These are phyloP conservation scores for Xylocampa areola DNA, from an alignment of 2,888 invertebrate species.

Conservation along the genomic window DNA sequence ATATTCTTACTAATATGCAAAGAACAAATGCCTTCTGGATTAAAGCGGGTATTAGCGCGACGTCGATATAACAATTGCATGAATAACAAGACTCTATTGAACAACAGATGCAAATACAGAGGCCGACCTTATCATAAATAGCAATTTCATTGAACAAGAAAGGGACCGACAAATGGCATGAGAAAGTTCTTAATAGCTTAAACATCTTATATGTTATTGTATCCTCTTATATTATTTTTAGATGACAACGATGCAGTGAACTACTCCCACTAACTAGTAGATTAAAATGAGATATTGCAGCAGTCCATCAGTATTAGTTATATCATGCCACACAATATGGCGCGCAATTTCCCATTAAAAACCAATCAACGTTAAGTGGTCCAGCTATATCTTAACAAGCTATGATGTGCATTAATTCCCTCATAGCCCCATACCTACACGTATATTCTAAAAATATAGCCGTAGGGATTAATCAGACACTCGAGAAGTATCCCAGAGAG, in stretches of 20 bases:
- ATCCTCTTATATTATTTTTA: conserved; percentile 8
- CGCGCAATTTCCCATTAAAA: conserved; percentile 62
- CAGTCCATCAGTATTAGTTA: conserved; percentile 37
- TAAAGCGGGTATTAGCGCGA: neutral
- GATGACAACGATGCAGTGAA: conserved; percentile 17
- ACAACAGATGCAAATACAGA: conserved; percentile 45
- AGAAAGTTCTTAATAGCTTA: conserved; percentile 26
- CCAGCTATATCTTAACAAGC: conserved; percentile 58
- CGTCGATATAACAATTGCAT: neutral
- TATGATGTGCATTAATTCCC: conserved; percentile 57
- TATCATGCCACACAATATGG: conserved; percentile 48
- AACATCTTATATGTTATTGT: neutral
- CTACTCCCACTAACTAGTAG: conserved; percentile 14
- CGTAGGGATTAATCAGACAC: conserved; percentile 54
- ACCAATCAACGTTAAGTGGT: conserved; percentile 61
- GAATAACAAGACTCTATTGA: conserved; percentile 38
- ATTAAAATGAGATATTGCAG: conserved; percentile 41
- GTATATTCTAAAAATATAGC: conserved; percentile 65
- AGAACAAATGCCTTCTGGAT: too few relatives aligned
- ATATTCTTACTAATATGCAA: too few relatives aligned
- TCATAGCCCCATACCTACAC: conserved; percentile 41
- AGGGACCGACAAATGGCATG: conserved; percentile 38
- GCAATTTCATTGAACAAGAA: conserved; percentile 23
- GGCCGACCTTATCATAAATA: conserved; percentile 28
- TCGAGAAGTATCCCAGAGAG: conserved; percentile 49